Conservation (phyloP, 2,888 invertebrate species). For the Nomada flava region DNA sequence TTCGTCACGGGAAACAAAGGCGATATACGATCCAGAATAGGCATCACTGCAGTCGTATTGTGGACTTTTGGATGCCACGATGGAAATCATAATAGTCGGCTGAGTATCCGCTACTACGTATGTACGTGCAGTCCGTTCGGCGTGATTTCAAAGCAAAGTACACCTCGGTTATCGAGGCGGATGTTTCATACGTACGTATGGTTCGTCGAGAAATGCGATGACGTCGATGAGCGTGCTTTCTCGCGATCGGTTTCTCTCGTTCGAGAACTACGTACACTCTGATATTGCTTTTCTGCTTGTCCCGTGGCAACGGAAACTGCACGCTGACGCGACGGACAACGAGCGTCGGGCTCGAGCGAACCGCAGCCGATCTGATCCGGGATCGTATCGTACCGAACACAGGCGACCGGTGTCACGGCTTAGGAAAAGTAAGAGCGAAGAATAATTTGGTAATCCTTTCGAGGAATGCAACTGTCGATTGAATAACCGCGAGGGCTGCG, state of each 20-base stretch:
- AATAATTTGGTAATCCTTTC: background rate
- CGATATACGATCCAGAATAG: constrained; percentile 83
- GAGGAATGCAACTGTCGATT: background rate
- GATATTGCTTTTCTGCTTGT: background rate
- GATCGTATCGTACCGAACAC: background rate
- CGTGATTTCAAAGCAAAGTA: constrained; percentile 60
- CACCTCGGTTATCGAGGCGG: constrained; percentile 59
- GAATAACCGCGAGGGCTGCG: background rate
- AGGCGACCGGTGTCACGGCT: background rate
- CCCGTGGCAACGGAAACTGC: constrained; percentile 23
- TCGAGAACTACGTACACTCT: background rate
- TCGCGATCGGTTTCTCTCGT: constrained; percentile 12
- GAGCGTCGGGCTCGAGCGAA: constrained; percentile 38
- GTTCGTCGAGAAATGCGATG: constrained; percentile 55
- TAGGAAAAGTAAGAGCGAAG: too few relatives aligned
- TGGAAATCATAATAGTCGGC: constrained; percentile 76
- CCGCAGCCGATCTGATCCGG: constrained; percentile 38
- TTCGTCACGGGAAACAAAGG: constrained; percentile 63
- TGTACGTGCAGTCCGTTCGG: constrained; percentile 68
- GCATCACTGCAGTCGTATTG: constrained; percentile 85
- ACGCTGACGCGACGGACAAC: constrained; percentile 40
- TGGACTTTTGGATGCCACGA: constrained; percentile 84
- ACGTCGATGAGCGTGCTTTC: constrained; percentile 42
- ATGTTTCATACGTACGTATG: constrained; percentile 48
- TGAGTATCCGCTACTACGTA: constrained; percentile 66